These are phyloP conservation scores for Pristionchus arcanus DNA, from an alignment of 2,888 invertebrate genomes.

Conservation along the genomic window DNA sequence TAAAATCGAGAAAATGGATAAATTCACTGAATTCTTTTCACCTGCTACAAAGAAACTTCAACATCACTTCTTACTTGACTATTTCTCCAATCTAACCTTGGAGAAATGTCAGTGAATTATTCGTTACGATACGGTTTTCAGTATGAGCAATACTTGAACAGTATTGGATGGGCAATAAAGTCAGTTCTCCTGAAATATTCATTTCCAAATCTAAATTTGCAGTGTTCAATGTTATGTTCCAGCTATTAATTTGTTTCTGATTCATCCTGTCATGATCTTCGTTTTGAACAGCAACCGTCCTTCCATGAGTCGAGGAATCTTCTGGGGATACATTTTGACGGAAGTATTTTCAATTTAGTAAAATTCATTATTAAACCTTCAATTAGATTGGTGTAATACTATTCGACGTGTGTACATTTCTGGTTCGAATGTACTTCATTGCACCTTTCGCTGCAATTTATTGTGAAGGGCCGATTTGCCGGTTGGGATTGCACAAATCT, in stretches of 20 bases:
- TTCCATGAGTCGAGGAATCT: background rate
- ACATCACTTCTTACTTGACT: too few species aligned
- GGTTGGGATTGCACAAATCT: background rate
- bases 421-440: background rate
- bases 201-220: background rate
- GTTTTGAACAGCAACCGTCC: background rate
- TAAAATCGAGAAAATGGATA: too few species aligned
- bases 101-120: too few species aligned
- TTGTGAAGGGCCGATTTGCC: conserved; percentile 4
- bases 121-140: too few species aligned
- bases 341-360: background rate
- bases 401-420: background rate
- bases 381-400: background rate
- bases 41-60: too few species aligned
- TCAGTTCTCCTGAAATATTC: background rate
- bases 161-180: background rate
- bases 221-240: background rate
- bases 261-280: background rate
- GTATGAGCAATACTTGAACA: background rate
- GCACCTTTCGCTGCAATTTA: background rate
- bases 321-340: background rate
- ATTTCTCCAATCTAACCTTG: too few species aligned
- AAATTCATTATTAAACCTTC: background rate
- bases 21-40: too few species aligned
- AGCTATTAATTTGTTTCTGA: background rate